These are phyloP conservation scores for Anisognathus igniventris DNA, from an alignment of 2,797 vertebrate species.

Conservation along the genomic window DNA sequence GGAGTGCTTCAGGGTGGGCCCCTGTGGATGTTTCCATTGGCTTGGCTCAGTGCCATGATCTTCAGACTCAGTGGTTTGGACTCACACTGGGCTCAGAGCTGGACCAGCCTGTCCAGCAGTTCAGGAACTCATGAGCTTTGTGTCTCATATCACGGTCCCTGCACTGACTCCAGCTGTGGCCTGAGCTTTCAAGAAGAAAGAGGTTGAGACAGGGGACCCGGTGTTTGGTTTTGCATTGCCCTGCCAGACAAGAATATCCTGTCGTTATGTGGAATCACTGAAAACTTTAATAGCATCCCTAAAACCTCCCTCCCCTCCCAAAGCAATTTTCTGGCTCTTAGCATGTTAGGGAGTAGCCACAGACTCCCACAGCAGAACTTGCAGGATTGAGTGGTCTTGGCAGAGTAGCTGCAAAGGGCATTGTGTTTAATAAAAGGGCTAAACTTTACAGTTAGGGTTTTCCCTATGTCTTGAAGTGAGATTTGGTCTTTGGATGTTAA, in stretches of 20 bases:
- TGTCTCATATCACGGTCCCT: background rate
- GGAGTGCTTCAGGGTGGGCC: background rate
- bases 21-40: background rate
- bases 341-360: background rate
- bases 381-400: conserved; percentile 3
- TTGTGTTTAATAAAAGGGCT: conserved; percentile 25
- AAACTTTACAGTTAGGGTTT: background rate
- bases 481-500: conserved; percentile 57
- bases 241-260: background rate
- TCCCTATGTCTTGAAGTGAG: background rate
- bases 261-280: background rate
- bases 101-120: background rate
- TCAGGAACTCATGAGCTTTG: background rate
- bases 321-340: background rate
- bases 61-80: background rate
- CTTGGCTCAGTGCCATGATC: background rate
- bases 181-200: background rate
- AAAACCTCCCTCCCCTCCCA: background rate
- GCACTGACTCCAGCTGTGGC: background rate
- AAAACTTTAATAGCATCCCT: background rate
- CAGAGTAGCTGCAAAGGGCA: conserved; percentile 25
- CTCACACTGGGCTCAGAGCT: background rate
- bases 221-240: background rate
- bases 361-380: background rate
- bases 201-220: background rate